Conservation (phyloP, 2,797 vertebrate species). For the Balearica regulorum region DNA sequence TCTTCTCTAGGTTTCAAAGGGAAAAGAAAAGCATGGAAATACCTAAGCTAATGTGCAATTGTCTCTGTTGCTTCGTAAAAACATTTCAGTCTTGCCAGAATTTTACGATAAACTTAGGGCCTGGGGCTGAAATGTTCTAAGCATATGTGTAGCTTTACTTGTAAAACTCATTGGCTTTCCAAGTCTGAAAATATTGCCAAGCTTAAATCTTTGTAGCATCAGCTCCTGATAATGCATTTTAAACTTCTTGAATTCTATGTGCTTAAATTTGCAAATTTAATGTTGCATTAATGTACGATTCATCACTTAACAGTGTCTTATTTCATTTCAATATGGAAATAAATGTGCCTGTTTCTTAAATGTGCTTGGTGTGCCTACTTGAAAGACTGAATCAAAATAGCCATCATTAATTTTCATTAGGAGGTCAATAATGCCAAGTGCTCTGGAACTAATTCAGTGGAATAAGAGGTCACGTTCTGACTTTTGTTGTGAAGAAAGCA, state of each 20-base stretch:
- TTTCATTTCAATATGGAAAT: neutral
- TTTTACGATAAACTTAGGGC: neutral
- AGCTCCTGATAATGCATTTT: neutral
- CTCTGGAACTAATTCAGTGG: conserved; percentile 59
- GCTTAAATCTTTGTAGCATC: neutral
- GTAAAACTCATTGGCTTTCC: neutral
- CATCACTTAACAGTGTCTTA: neutral
- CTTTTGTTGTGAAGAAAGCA: conserved; percentile 63
- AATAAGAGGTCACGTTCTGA: conserved; percentile 54
- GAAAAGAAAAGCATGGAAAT: neutral
- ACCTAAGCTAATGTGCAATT: neutral
- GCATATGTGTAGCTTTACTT: neutral
- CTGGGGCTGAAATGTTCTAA: neutral
- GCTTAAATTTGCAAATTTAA: neutral
- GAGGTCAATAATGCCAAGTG: conserved; percentile 61
- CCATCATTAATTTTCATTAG: conserved; percentile 67
- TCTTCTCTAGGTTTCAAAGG: neutral
- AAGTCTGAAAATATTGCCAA: neutral
- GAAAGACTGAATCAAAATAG: conserved; percentile 36
- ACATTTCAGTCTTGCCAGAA: neutral
- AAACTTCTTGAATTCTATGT: neutral
- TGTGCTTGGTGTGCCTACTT: neutral
- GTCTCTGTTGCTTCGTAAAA: neutral
- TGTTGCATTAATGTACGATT: neutral
- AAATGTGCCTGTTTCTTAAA: conserved; percentile 15